phyloP scores from a whole-genome alignment of 2,888 invertebrate genomes.

The Linnaemya vulpina region DNA sequence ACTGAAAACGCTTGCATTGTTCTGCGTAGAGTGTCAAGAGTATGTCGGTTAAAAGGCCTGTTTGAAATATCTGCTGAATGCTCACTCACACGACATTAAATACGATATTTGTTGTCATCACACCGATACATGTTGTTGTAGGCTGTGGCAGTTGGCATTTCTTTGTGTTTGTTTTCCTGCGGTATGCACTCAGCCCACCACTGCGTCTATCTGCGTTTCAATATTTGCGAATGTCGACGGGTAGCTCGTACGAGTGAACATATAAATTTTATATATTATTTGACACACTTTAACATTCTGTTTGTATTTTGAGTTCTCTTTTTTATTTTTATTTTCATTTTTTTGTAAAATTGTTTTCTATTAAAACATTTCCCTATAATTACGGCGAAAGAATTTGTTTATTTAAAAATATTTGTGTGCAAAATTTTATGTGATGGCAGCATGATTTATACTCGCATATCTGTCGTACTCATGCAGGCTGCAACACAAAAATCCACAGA shows the following conservation, averaged over 20 bases:
- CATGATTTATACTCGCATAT: neutral
- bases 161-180: slow-evolving; percentile 43
- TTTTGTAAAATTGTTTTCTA: slow-evolving; percentile 22
- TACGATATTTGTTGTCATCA: slow-evolving; percentile 57
- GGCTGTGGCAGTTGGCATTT: slow-evolving; percentile 23
- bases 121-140: slow-evolving; percentile 25
- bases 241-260: neutral
- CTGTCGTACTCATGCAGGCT: neutral
- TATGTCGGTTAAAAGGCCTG: slow-evolving; percentile 23
- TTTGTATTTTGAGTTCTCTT: slow-evolving; percentile 1
- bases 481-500: neutral
- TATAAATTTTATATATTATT: slow-evolving; percentile 26
- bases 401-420: neutral
- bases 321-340: too few species aligned
- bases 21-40: slow-evolving; percentile 2
- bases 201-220: neutral
- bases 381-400: slow-evolving; percentile 3
- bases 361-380: slow-evolving; percentile 48
- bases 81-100: slow-evolving; percentile 57
- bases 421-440: neutral
- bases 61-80: slow-evolving; percentile 29
- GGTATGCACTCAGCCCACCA: slow-evolving; percentile 48
- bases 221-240: slow-evolving; percentile 17
- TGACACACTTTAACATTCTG: slow-evolving; percentile 59
- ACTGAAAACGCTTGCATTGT: neutral